Evolutionary conservation across 2,797 vertebrate genomes (phyloP).

Genomic region (Ctenosaura bakeri): DNA sequence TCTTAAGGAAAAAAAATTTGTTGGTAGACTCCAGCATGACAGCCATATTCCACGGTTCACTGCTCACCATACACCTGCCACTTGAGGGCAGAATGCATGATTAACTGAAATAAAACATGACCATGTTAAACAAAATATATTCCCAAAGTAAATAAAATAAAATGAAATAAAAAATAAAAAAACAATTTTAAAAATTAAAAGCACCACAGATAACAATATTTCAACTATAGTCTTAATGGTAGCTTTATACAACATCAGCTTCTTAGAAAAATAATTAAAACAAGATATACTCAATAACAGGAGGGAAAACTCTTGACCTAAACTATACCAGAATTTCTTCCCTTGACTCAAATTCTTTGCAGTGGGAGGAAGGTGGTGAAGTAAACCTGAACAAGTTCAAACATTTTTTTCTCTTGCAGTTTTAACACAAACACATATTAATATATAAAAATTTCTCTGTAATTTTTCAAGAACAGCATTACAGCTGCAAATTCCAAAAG

Average conservation of each 20-base stretch:
- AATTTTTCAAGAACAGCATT: neutral
- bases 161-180: neutral
- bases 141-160: neutral
- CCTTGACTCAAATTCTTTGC: neutral
- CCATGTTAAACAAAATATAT: conserved; percentile 29
- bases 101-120: conserved; percentile 31
- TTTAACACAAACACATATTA: neutral
- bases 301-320: neutral
- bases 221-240: neutral
- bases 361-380: neutral
- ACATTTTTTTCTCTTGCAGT: too few relatives aligned
- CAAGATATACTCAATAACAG: neutral
- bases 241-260: neutral
- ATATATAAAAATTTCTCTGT: neutral
- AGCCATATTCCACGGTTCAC: conserved; percentile 31
- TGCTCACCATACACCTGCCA: neutral
- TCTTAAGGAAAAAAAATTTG: conserved; percentile 30
- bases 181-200: neutral
- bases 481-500: neutral
- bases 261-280: conserved; percentile 12
- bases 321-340: neutral
- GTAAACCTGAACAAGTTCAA: too few relatives aligned
- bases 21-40: conserved; percentile 24
- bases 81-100: conserved; percentile 21
- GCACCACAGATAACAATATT: neutral